phyloP scores from a whole-genome alignment of 2,888 invertebrate genomes.

The Tachystola acroxantha region DNA sequence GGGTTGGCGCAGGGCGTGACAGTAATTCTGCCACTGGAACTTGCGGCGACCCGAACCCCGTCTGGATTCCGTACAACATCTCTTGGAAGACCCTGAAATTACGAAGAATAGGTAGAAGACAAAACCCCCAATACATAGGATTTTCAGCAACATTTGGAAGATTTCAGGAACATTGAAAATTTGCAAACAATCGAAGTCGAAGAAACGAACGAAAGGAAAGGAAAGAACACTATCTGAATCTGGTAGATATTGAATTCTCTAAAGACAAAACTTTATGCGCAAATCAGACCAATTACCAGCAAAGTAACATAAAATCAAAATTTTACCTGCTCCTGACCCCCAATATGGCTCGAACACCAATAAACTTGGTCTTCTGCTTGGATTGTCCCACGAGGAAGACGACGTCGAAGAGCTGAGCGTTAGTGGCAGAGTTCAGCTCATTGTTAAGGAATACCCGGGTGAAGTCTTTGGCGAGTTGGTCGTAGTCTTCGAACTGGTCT shows the following conservation, averaged over 20 bases:
- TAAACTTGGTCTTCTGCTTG: conserved; percentile 93
- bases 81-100: conserved; percentile 89
- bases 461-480: conserved; percentile 95
- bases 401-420: conserved; percentile 92
- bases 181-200: too few relatives aligned
- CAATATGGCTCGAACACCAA: conserved; percentile 93
- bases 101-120: too few relatives aligned
- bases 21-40: conserved; percentile 94
- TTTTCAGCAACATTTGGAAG: too few relatives aligned
- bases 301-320: too few relatives aligned
- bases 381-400: conserved; percentile 94
- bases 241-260: too few relatives aligned
- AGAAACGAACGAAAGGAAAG: too few relatives aligned
- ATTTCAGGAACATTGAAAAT: too few relatives aligned
- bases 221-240: too few relatives aligned
- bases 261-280: too few relatives aligned
- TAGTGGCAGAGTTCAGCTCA: conserved; percentile 86
- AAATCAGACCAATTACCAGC: too few relatives aligned
- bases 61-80: conserved; percentile 96
- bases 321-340: conserved; percentile 95
- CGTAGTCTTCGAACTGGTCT: conserved; percentile 96
- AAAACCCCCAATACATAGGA: too few relatives aligned
- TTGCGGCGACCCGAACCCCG: conserved; percentile 95
- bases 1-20: conserved; percentile 90
- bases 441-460: conserved; percentile 92